phyloP scores from a whole-genome alignment of 2,113 vertebrate genomes.

The Hylia prasina region DNA sequence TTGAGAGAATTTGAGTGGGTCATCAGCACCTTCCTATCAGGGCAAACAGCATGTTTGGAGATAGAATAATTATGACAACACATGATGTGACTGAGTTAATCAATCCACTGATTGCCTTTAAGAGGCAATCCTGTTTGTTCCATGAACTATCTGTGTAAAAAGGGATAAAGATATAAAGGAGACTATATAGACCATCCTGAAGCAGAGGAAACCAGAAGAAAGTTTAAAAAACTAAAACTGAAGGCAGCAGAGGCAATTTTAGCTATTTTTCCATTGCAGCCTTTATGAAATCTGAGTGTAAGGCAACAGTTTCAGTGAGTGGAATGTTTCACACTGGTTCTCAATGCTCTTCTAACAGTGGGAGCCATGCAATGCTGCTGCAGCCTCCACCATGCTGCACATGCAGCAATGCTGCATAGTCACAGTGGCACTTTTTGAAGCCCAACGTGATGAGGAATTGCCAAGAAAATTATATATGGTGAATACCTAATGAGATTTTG shows the following conservation, averaged over 20 bases:
- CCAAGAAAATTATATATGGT: accelerated
- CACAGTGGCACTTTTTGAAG: neutral
- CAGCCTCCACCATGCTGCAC: neutral
- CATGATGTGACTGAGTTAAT: neutral
- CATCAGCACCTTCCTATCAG: neutral
- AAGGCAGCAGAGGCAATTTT: neutral
- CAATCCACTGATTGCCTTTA: neutral
- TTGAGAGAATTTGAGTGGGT: neutral
- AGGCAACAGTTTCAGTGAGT: neutral
- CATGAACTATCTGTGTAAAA: neutral
- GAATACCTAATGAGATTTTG: neutral
- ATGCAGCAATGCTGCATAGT: accelerated
- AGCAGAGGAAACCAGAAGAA: neutral
- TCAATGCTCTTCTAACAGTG: neutral
- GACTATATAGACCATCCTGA: neutral
- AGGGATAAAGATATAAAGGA: neutral
- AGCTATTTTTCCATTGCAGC: neutral
- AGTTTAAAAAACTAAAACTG: neutral
- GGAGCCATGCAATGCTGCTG: neutral
- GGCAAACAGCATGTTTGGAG: neutral
- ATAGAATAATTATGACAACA: neutral
- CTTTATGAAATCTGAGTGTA: neutral
- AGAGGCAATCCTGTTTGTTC: neutral
- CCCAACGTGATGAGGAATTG: accelerated
- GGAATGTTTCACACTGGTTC: neutral